A percentile compares a stretch with the other conserved stretches of the same genome.
phyloP scores from a whole-genome alignment of 2,888 invertebrate species.

The Portevinia maculata region DNA sequence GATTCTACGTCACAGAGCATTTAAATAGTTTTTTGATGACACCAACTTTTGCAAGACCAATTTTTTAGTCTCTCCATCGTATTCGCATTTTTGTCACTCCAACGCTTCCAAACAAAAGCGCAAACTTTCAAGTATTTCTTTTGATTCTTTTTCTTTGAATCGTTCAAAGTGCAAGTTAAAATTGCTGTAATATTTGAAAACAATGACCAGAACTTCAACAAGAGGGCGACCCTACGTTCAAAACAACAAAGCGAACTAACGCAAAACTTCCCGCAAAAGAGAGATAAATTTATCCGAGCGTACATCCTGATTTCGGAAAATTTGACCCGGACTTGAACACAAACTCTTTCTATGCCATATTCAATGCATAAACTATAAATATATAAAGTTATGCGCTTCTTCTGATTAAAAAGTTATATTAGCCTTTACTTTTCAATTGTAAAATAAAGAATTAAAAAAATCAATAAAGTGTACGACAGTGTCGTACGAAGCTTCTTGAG shows the following conservation, averaged over 20 bases:
- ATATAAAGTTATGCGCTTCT: constrained; percentile 52
- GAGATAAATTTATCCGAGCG: constrained; percentile 70
- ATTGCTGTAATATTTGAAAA: constrained; percentile 71
- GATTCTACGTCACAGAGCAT: constrained; percentile 28
- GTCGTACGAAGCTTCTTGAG: too few species aligned
- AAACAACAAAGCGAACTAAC: constrained; percentile 58
- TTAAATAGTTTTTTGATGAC: constrained; percentile 34
- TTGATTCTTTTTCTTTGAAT: constrained; percentile 10
- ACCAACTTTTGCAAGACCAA: constrained; percentile 37
- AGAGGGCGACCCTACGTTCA: constrained; percentile 52
- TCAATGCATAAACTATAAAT: constrained; percentile 65
- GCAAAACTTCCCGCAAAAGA: constrained; percentile 57
- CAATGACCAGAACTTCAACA: constrained; percentile 72
- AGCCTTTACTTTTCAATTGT: constrained; percentile 4
- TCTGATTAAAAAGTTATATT: constrained; percentile 29
- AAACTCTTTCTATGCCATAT: constrained; percentile 52
- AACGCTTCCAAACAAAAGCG: constrained; percentile 48
- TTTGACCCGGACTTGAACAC: constrained; percentile 18
- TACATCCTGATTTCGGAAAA: constrained; percentile 47
- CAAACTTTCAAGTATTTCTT: constrained; percentile 53
- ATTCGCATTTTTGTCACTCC: constrained; percentile 49
- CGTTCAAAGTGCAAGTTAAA: constrained; percentile 66
- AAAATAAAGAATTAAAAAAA: constrained; percentile 5
- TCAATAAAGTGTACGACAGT: neutral
- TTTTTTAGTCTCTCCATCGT: constrained; percentile 3